Evolutionary conservation across 2,888 invertebrate species (phyloP), one percentile per base, ranked within the genome.

Genomic region (Portevinia maculata): DNA sequence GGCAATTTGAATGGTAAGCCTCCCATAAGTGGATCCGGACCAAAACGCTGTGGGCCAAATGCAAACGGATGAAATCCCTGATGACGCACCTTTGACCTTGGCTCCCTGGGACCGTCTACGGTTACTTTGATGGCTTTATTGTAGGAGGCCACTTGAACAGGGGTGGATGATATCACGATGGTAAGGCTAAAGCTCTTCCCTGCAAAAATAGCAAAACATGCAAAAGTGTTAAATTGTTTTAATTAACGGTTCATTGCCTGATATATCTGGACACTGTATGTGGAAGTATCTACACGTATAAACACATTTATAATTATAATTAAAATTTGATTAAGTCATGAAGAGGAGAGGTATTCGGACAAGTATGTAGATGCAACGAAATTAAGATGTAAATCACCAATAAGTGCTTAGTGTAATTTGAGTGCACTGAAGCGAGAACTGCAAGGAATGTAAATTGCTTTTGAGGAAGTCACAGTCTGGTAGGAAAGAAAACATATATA

Each of bases 81-180:
- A 89, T 96, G 96, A 84, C 96, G 93, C 85, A 97, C 95, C 93
- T 98, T 98, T 86, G 97, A 98, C 87, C 99, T 92, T 8, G 99
- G 99, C 91, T 99, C 99, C 85, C 99, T 92, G 0, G 99, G 99
- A 65, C 99, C 99, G 89, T 99, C 99, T 81, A 99, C 99, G 1
- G 99, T 99, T 87, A 99, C 99, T 92, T 99, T 99, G 91, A 99
- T 99, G 79, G 99, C 99, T 91, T 99, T 99, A 89, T 94, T 95
- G 91, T 98, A 98, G n/a, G 98, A 97, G 76, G 97, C 97, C 85
- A 99, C 95, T 92, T 99, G 99, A 34, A 98, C 96, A 7, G 99
- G 99, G 57, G 95, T 94, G 75, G 98, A 97, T 85, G 96, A 96
- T 88, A 99, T 94, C 89, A 97, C 96, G 92, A 99, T 99, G 86